A percentile compares a stretch with the other conserved stretches of the same genome.
Evolutionary conservation across 2,797 vertebrate genomes (phyloP).

Genomic region (Alouatta caraya): DNA sequence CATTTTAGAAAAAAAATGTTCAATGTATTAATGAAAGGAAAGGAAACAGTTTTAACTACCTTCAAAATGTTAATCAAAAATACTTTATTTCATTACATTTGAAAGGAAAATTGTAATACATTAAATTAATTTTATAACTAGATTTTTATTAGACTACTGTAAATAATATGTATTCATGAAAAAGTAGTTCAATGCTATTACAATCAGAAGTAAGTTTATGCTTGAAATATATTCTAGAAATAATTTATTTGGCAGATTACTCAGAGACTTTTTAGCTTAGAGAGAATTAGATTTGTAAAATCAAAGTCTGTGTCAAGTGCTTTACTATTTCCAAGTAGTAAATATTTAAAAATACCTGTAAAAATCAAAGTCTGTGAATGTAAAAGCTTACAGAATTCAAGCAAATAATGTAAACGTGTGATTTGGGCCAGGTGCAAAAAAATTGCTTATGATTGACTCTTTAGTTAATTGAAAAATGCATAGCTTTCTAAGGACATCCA

Average conservation of each 20-base stretch:
- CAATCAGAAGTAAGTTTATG: background rate
- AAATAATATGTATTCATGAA: background rate
- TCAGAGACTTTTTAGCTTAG: background rate
- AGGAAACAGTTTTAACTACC: background rate
- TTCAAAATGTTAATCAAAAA: background rate
- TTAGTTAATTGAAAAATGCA: background rate
- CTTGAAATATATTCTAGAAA: background rate
- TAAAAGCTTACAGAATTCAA: background rate
- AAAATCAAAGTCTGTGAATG: background rate
- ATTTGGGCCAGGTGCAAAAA: background rate
- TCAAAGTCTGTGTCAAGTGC: background rate
- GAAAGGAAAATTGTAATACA: background rate
- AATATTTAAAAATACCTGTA: background rate
- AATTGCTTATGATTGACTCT: background rate
- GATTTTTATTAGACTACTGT: background rate
- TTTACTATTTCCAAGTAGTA: background rate
- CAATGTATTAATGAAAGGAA: background rate
- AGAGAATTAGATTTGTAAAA: constrained; percentile 10
- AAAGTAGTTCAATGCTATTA: background rate
- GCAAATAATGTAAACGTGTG: background rate
- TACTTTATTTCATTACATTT: background rate
- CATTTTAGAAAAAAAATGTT: background rate
- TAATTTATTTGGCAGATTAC: background rate
- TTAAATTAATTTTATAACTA: background rate
- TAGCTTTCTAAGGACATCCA: background rate